Evolutionary conservation across 92 coral and sea anemone genomes (phyloP), one percentile per base, ranked within the genome.

Genomic region (Zoanthus sociatus): DNA sequence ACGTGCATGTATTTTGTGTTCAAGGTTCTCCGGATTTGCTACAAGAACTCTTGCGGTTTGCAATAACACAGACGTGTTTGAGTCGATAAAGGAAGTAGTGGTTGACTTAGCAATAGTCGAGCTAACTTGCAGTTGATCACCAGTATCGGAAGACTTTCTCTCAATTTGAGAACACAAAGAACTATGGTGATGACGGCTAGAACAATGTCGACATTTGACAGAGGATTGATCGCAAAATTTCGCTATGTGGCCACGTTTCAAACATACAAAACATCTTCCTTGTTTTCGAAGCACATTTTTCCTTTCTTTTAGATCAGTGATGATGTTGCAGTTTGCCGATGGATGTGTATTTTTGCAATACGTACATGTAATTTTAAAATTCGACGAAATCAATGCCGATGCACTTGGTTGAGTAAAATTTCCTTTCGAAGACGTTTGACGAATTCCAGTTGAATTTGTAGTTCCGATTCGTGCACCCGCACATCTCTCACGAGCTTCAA

Each of bases 341-440:
- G 79, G 53, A 64, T 91, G 94, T 12, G 15, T 5, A 76, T 37
- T 54, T 20, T 67, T 69, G 83, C 94, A 91, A 73, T 83, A 87
- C 26, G 91, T 87, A 63, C 94, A 91, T 1, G 82, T 76, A 60
- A 74, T 44, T 33, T 47, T 74, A 12, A 26, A 46, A 74, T 74
- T 6, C 30, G 75, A 78, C 12, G 66, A 70, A 13, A 77, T 8
- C 47, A 87, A 17, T 12, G 90, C 58, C 17, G 73, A 60, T 20
- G 90, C 74, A n/a, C 78, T 44, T n/a, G 76, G 82, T 12, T 73
- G 78, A 58, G 64, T 58, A 58, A 15, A 58, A 64, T 63, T 78
- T 20, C 77, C 84, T 10, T 15, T 74, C 15, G 16, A 14, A 1
- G n/a, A 46, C 9, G 32, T 10, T 30, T 31, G 17, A 13, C 53